Conservation (phyloP, 1,140 invertebrate species). For the Drosophila pseudoobscura region DNA sequence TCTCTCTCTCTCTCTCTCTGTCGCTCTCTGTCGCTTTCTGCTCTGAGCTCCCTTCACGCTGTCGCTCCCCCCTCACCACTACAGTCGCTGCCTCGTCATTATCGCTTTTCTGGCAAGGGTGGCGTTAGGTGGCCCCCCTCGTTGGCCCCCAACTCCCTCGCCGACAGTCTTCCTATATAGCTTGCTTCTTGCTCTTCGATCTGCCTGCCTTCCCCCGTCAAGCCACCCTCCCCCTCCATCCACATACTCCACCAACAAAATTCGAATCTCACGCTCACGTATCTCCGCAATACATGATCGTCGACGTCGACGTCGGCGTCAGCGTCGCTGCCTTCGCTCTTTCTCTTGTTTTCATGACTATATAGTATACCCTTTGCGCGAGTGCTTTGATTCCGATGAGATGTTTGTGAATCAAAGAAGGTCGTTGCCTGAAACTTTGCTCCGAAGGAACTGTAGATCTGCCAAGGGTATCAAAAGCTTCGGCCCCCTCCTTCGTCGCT, state of each 20-base stretch:
- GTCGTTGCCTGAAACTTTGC: too few species aligned
- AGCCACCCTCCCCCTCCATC: conserved; percentile 9
- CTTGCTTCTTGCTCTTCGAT: conserved; percentile 14
- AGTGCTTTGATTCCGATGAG: too few species aligned
- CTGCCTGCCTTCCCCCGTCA: conserved; percentile 9
- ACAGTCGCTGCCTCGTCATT: conserved; percentile 48
- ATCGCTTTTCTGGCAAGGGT: conserved; percentile 73
- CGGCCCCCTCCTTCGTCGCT: background rate
- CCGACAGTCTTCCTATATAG: conserved; percentile 19
- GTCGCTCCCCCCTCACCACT: too few species aligned
- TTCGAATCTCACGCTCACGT: conserved; percentile 53
- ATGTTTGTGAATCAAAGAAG: too few species aligned
- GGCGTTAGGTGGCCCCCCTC: conserved; percentile 60
- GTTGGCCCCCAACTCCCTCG: conserved; percentile 13
- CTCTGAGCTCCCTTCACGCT: conserved; percentile 6
- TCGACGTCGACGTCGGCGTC: background rate
- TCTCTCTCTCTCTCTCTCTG: conserved; percentile 7
- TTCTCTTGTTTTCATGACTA: too few species aligned
- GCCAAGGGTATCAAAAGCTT: too few species aligned
- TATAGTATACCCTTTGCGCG: too few species aligned
- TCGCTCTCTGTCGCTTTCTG: conserved; percentile 27
- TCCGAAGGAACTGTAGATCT: too few species aligned
- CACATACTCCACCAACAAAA: conserved; percentile 6
- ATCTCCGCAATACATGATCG: conserved; percentile 66
- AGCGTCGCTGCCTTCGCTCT: too few species aligned